Evolutionary conservation across 2,113 vertebrate species (phyloP), one percentile per base, ranked within the genome.

Genomic region (Cebidichthys violaceus): DNA sequence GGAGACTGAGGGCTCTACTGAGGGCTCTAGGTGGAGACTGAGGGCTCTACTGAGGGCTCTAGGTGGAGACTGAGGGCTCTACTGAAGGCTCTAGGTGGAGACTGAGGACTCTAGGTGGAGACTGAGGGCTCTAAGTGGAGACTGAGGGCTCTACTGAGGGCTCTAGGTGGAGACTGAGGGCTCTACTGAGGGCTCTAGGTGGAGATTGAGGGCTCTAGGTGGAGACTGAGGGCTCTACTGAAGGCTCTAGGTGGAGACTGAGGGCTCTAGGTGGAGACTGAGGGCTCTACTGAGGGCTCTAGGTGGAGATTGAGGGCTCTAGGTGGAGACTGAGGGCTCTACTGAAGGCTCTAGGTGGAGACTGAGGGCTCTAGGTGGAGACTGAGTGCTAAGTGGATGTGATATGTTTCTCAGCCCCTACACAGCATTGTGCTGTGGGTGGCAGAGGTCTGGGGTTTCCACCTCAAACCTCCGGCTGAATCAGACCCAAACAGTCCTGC

Each of bases 341-440:
- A n/a, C n/a, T n/a, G n/a, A n/a, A n/a, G n/a, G n/a, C n/a, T n/a
- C n/a, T 33, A 0, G 33, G 29, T 31, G 29, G 29, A 31, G 29
- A 31, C 29, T 31, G 29, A 31, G 29, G 29, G 3, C 2, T 31
- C 29, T 31, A 73, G 52, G 47, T 91, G 77, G 89, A 86, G 86
- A 68, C 74, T 64, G 75, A 54, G 85, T 89, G 91, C 72, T 81
- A 90, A 82, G 70, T 86, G 62, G 82, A 91, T 60, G 88, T 90
- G 91, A 90, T 66, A 89, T 68, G 85, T 92, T 88, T 92, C 90
- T 90, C 91, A 90, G 80, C 84, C 45, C 27, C 29, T 64, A 66
- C 27, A 60, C 62, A 39, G 81, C 6, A 33, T 22, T 69, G 33
- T 64, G 29, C 57, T n/a, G 81, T 75, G 84, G 87, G 69, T 73